Base-by-base conservation (phyloP, 2,888 invertebrate species). In the Drosophila robusta region DNA sequence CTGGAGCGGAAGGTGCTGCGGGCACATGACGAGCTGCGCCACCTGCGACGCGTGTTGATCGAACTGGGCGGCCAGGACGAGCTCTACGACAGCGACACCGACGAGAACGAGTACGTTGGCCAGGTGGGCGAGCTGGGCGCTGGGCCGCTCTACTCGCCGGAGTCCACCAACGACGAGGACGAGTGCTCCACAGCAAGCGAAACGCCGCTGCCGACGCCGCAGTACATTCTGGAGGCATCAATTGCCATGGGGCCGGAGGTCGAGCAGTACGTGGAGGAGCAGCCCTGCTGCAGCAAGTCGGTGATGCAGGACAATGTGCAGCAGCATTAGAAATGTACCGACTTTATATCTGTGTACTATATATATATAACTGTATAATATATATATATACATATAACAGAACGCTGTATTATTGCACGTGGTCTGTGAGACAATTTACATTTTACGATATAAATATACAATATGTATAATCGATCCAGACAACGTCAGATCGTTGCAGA, bases 1-100 rank as follows among this genome's bases (percentile, higher is more conserved):
- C 47, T 85, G 52, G 87, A 85, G 26, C 77, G 77, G 9, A 66
- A 87, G 7, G 87, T 85, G 1, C 44, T 74, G 0, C 75, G 72
- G 1, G 82, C 82, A 4, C 70, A 73, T 22, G 75, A 84, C 1
- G 82, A 87, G 9, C 7, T 85, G 51, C 85, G 85, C 16, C 69
- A 70, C 12, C 46, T 85, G 39, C 78, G 82, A 0, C 67, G 69
- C 5, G 36, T 80, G 1, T 49, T 87, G 0, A 72, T 73, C 11
- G 68, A 76, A 4, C 5, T 85, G 11, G 81, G 80, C 0, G 70
- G 72, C 1, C 36, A 42, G 5, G 70, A 75, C 16, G 46, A 71
- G 3, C 62, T 79, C 4, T 84, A 81, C 51, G 80, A 80, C 41
- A 74, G 71, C 65, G 78, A 80, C 14, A 55, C 65, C 22, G 87